Conservation (phyloP, 2,888 invertebrate species). For the Acanthoscelides obtectus region DNA sequence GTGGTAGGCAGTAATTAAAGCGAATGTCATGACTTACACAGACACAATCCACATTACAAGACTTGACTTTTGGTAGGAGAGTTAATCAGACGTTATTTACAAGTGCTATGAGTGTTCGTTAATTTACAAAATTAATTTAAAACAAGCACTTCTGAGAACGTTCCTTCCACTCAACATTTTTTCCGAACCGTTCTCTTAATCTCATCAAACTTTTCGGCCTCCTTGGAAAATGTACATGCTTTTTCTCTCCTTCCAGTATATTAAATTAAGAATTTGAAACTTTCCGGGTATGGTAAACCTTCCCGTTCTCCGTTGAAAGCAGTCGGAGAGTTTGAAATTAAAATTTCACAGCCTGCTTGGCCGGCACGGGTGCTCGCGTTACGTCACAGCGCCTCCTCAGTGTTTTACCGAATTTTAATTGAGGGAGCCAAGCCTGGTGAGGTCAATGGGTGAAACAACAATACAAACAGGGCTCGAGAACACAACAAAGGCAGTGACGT, state of each 20-base stretch:
- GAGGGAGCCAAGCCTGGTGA: not conserved
- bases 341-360: not conserved
- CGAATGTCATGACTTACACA: too few relatives aligned
- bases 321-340: not conserved
- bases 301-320: not conserved
- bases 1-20: too few relatives aligned
- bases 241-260: not conserved
- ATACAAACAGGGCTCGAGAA: not conserved
- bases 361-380: not conserved
- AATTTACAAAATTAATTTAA: not conserved
- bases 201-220: not conserved
- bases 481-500: not conserved
- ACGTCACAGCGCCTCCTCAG: not conserved
- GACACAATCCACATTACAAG: too few relatives aligned
- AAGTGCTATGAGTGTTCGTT: too few relatives aligned
- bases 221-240: not conserved
- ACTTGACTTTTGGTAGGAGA: too few relatives aligned
- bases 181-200: not conserved
- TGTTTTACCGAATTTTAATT: not conserved
- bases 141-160: not conserved
- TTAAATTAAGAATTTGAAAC: not conserved
- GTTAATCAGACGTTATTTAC: too few relatives aligned
- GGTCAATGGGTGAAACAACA: not conserved
- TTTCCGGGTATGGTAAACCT: not conserved
- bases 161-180: not conserved